phyloP scores from a whole-genome alignment of 2,888 invertebrate species.

The Halocaridina rubra region DNA sequence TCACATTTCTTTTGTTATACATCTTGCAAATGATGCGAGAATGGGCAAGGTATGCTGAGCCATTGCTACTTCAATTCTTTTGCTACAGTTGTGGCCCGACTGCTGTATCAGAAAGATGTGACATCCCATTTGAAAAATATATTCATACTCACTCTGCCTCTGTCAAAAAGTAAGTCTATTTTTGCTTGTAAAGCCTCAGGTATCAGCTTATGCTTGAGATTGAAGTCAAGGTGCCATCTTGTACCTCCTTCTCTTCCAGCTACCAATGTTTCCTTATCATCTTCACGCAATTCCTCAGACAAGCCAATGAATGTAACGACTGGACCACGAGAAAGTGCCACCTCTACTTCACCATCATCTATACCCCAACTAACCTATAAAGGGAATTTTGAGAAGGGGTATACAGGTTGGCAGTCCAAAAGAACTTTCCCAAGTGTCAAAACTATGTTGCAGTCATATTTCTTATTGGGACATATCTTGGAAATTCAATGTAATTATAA shows the following conservation, averaged over 20 bases:
- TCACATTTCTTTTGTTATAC: too few species aligned
- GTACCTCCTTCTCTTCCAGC: neutral
- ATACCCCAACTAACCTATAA: constrained; percentile 20
- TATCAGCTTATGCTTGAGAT: neutral
- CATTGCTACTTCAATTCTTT: too few species aligned
- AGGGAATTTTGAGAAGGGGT: too few species aligned
- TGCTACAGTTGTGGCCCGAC: too few species aligned
- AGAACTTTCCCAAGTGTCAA: too few species aligned
- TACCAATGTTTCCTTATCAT: neutral
- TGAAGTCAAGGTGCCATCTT: constrained; percentile 1
- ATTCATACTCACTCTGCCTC: constrained; percentile 4
- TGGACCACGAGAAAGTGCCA: constrained; percentile 6
- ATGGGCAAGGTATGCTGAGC: too few species aligned
- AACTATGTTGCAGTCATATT: too few species aligned
- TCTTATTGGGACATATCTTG: too few species aligned
- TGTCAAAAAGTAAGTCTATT: constrained; percentile 10
- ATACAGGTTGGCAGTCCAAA: too few species aligned
- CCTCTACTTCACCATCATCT: neutral
- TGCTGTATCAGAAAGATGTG: neutral
- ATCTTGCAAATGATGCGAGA: too few species aligned
- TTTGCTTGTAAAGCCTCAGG: neutral
- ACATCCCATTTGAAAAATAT: neutral
- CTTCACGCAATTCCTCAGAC: neutral
- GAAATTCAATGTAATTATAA: too few species aligned
- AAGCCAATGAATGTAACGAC: constrained; percentile 25